Evolutionary conservation across 2,797 vertebrate genomes (phyloP).

Genomic region (Sebastes goodei): DNA sequence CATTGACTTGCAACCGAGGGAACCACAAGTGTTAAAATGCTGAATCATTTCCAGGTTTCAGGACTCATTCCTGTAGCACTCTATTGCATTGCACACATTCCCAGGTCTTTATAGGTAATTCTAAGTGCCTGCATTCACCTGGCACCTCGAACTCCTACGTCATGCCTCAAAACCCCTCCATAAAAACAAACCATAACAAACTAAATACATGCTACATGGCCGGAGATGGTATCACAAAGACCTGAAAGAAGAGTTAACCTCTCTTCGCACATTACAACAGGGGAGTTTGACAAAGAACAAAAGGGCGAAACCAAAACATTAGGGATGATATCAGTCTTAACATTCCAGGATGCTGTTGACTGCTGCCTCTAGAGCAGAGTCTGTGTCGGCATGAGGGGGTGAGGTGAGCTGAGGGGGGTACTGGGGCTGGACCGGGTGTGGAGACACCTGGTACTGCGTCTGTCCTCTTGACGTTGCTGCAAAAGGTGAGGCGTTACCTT

Average conservation of each 20-base stretch:
- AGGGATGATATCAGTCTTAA: constrained; percentile 78
- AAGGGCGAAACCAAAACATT: background rate
- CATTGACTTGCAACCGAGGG: too few relatives aligned
- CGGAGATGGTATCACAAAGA: constrained; percentile 39
- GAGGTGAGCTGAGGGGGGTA: constrained; percentile 82
- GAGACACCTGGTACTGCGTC: constrained; percentile 52
- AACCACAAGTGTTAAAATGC: too few relatives aligned
- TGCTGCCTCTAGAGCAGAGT: constrained; percentile 98
- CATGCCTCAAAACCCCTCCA: background rate
- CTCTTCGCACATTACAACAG: constrained; percentile 61
- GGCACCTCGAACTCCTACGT: background rate
- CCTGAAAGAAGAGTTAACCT: constrained; percentile 51
- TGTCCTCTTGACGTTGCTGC: constrained; percentile 50
- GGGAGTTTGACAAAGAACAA: constrained; percentile 18
- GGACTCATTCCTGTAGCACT: too few relatives aligned
- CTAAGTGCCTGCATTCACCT: constrained; percentile 52
- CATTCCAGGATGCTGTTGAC: constrained; percentile 99
- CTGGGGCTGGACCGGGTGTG: constrained; percentile 52
- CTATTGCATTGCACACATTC: constrained; percentile 69
- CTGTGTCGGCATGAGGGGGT: constrained; percentile 88
- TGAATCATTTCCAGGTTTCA: too few relatives aligned
- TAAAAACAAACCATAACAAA: constrained; percentile 1
- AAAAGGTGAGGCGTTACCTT: constrained; percentile 64
- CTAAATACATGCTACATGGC: constrained; percentile 59
- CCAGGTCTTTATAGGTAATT: constrained; percentile 59